phyloP scores from a whole-genome alignment of 64 coral and sea anemone species.

The Astreopora myriophthalma region DNA sequence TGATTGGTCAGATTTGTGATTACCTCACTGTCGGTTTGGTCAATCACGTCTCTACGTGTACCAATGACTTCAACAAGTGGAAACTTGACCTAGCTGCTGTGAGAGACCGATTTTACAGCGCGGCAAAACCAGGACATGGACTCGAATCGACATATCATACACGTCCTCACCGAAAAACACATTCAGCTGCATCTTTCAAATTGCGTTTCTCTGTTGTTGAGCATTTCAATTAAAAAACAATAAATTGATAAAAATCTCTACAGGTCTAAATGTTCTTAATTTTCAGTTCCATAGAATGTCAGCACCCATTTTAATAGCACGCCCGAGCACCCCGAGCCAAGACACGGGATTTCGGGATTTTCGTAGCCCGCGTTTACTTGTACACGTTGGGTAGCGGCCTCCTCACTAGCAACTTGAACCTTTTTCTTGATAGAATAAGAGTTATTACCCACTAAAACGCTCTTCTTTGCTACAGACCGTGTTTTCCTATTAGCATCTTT shows the following conservation, averaged over 20 bases:
- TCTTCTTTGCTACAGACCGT: slow-evolving; percentile 54
- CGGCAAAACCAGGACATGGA: not conserved
- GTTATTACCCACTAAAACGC: slow-evolving; percentile 52
- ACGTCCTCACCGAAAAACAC: not conserved
- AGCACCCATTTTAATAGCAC: slow-evolving; percentile 88
- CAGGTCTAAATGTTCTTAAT: slow-evolving; percentile 26
- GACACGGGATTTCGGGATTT: slow-evolving; percentile 89
- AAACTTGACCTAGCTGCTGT: too few relatives aligned
- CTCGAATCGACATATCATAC: not conserved
- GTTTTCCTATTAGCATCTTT: slow-evolving; percentile 27
- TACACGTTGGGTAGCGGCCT: slow-evolving; percentile 92
- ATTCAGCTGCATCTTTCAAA: not conserved
- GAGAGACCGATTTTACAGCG: not conserved
- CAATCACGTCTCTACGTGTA: too few relatives aligned
- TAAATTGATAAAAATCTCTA: slow-evolving; percentile 56
- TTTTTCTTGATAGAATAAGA: slow-evolving; percentile 78
- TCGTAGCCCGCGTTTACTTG: slow-evolving; percentile 99
- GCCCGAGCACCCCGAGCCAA: slow-evolving; percentile 83
- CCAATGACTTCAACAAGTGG: too few relatives aligned
- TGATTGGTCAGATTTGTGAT: too few relatives aligned
- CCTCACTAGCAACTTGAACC: slow-evolving; percentile 90
- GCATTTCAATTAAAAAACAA: slow-evolving; percentile 27
- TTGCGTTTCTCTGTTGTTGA: not conserved
- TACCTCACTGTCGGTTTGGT: too few relatives aligned
- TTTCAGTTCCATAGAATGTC: slow-evolving; percentile 87